Base-by-base conservation (phyloP, 2,797 vertebrate genomes). In the Thalassophryne amazonica region DNA sequence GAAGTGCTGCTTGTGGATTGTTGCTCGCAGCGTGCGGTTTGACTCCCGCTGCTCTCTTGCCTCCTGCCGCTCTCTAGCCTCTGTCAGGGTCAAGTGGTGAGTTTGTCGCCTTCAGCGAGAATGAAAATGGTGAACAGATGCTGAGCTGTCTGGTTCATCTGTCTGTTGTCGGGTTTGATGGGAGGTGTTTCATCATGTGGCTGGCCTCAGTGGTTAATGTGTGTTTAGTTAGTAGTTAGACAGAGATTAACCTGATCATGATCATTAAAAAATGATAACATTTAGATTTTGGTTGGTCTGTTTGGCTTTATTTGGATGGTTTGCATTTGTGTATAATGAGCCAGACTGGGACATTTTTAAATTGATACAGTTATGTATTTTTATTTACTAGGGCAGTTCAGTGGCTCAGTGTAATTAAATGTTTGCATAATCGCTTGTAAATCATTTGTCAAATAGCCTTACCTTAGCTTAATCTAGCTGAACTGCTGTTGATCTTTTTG, bases 51-150 rank as follows among this genome's bases (percentile, higher is more conserved):
- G 69, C 56, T 53, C 23, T 11, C 38, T 77, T 62, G 52, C 63
- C 54, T 68, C 53, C 34, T 34, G 28, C 16, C 42, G 29, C 5
- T 46, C 70, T 46, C 18, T 35, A n/a, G 60, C 33, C 39, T 22
- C 60, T 50, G 42, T 17, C 20, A 32, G 62, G 78, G 74, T 80
- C 66, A 76, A 71, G 66, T 45, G 57, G 38, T n/a, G 11, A 43
- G 37, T 2, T 16, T 30, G 53, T 29, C 37, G 52, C 47, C 51
- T 32, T 42, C 60, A 24, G 47, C 69, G 4, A 22, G 27, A 50
- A n/a, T 9, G 38, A 66, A 62, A 63, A 58, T 43, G 57, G n/a
- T 19, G 43, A 79, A 35, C 79, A 86, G 83, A 80, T 86, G 83
- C 77, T 69, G 6, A 12, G 50, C 54, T 74, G 70, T 66, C 31